A percentile compares a stretch with the other conserved stretches of the same genome.
Evolutionary conservation across 2,113 vertebrate species (phyloP).

Genomic region (Tetrax tetrax): DNA sequence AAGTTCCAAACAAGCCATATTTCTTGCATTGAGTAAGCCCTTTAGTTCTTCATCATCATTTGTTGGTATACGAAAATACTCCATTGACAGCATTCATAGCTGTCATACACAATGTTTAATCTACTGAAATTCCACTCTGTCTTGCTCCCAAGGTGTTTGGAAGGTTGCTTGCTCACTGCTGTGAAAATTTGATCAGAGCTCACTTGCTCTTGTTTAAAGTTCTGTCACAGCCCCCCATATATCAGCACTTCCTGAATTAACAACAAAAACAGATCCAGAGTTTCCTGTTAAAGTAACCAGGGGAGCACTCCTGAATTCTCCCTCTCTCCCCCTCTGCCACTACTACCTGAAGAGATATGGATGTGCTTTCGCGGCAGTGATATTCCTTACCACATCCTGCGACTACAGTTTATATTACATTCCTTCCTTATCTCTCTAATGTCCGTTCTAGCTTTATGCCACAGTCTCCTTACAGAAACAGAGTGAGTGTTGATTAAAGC

Average conservation of each 20-base stretch:
- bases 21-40: not conserved
- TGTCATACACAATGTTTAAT: not conserved
- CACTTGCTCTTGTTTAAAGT: not conserved
- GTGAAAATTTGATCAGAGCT: conserved; percentile 4
- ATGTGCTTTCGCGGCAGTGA: not conserved
- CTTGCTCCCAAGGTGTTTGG: not conserved
- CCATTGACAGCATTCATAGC: not conserved
- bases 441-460: not conserved
- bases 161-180: not conserved
- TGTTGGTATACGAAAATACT: not conserved
- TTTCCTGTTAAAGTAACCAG: not conserved
- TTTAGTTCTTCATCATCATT: not conserved
- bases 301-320: not conserved
- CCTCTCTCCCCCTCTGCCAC: not conserved
- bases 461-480: not conserved
- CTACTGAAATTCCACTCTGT: not conserved
- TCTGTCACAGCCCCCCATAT: not conserved
- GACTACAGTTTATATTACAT: not conserved
- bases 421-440: conserved; percentile 15
- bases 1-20: not conserved
- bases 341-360: conserved; percentile 40
- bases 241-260: not conserved
- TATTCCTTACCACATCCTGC: not conserved
- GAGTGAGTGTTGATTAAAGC: not conserved
- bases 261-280: not conserved